Evolutionary conservation across 1,140 invertebrate genomes (phyloP).

Genomic region (Bradysia coprophila): DNA sequence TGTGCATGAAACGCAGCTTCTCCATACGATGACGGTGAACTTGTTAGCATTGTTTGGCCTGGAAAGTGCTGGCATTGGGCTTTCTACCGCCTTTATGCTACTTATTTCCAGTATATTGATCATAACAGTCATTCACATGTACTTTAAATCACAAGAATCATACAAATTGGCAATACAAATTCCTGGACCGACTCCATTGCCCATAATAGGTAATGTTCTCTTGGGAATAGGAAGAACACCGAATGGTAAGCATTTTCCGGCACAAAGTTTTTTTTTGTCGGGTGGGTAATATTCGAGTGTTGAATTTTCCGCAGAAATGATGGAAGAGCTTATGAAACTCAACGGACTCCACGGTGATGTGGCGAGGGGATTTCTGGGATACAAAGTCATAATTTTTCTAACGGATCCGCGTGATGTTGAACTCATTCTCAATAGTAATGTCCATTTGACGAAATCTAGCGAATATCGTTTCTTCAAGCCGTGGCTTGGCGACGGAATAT

Average conservation of each 20-base stretch:
- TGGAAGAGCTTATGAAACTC: slow-evolving; percentile 24
- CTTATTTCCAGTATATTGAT: background rate
- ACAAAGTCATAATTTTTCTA: slow-evolving; percentile 40
- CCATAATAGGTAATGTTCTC: slow-evolving; percentile 37
- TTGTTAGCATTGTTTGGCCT: background rate
- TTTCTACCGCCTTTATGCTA: background rate
- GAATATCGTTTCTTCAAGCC: slow-evolving; percentile 74
- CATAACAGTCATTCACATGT: background rate
- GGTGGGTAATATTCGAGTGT: no score
- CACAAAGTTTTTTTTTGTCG: no score
- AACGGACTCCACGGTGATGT: slow-evolving; percentile 33
- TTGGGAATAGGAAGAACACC: slow-evolving; percentile 29
- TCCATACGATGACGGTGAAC: background rate
- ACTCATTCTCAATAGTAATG: slow-evolving; percentile 43
- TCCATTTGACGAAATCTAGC: slow-evolving; percentile 62
- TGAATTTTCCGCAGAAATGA: no score
- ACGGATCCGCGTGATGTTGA: slow-evolving; percentile 46
- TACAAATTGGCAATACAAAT: slow-evolving; percentile 26
- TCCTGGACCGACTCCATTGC: slow-evolving; percentile 28
- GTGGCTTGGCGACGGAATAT: slow-evolving; percentile 74
- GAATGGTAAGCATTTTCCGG: slow-evolving; percentile 25
- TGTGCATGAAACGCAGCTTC: no score
- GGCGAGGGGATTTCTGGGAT: slow-evolving; percentile 39
- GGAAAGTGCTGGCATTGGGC: background rate
- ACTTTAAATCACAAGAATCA: background rate